Conservation (phyloP, 2,113 vertebrate species). For the Oreochromis spilurus region DNA sequence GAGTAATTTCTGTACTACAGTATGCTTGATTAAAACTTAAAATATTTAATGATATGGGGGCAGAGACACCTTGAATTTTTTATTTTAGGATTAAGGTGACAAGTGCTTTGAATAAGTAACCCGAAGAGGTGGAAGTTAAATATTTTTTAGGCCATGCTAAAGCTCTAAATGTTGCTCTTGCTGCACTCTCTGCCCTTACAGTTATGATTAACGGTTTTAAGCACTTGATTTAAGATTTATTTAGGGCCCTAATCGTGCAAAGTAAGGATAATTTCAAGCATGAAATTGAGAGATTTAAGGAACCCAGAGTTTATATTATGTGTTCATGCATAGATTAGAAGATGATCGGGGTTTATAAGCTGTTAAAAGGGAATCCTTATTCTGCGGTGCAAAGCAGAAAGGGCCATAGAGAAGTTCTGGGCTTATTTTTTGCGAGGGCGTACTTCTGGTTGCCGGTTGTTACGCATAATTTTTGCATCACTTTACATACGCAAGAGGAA, state of each 20-base stretch:
- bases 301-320: conserved; percentile 1
- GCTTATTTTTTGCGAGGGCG: conserved; percentile 7
- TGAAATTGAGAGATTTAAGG: conserved; percentile 37
- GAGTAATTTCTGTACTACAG: background rate
- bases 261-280: conserved; percentile 21
- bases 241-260: background rate
- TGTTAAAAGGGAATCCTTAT: background rate
- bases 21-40: background rate
- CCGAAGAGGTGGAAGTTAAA: background rate
- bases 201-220: background rate
- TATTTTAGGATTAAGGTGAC: background rate
- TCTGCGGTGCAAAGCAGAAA: background rate
- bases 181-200: background rate
- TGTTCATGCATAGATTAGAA: background rate
- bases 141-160: background rate
- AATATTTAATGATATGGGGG: background rate
- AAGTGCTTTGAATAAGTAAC: background rate
- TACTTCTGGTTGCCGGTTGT: background rate
- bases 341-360: background rate
- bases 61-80: background rate
- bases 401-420: background rate
- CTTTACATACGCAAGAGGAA: conserved; percentile 17
- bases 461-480: conserved; percentile 34
- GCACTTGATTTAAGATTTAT: conserved; percentile 4
- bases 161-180: background rate